Evolutionary conservation across 2,113 vertebrate genomes (phyloP).

Genomic region (Indri indri): DNA sequence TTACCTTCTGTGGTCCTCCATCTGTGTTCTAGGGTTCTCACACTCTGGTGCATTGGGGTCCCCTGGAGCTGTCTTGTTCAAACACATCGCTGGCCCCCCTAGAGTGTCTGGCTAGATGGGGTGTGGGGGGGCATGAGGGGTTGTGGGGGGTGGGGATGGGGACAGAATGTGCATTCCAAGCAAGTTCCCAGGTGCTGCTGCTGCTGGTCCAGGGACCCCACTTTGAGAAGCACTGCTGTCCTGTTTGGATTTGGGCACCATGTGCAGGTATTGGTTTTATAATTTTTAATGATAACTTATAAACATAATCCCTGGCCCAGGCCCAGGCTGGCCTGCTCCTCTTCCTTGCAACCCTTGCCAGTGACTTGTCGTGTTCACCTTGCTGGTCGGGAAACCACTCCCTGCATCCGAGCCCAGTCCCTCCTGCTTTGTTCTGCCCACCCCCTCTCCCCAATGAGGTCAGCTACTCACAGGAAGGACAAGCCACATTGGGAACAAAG

Average conservation of each 20-base stretch:
- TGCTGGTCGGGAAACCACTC: slow-evolving; percentile 4
- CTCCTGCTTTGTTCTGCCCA: background rate
- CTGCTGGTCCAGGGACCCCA: background rate
- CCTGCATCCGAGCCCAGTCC: background rate
- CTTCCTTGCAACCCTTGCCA: background rate
- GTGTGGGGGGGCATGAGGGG: no score
- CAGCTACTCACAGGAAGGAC: slow-evolving; percentile 55
- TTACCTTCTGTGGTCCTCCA: background rate
- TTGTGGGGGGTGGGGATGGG: background rate
- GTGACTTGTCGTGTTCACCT: background rate
- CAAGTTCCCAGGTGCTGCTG: background rate
- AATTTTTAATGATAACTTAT: background rate
- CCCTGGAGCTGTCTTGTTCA: background rate
- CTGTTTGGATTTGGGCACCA: background rate
- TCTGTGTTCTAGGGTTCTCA: background rate
- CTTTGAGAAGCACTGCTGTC: background rate
- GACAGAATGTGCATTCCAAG: background rate
- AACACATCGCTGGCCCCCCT: background rate
- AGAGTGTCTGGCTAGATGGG: no score
- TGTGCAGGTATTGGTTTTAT: background rate
- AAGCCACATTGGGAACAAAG: background rate
- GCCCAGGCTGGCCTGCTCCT: background rate
- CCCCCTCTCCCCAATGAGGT: background rate
- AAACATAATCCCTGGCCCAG: background rate
- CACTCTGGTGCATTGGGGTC: no score